Evolutionary conservation across 2,113 vertebrate species (phyloP).

Genomic region (Collichthys lucidus): DNA sequence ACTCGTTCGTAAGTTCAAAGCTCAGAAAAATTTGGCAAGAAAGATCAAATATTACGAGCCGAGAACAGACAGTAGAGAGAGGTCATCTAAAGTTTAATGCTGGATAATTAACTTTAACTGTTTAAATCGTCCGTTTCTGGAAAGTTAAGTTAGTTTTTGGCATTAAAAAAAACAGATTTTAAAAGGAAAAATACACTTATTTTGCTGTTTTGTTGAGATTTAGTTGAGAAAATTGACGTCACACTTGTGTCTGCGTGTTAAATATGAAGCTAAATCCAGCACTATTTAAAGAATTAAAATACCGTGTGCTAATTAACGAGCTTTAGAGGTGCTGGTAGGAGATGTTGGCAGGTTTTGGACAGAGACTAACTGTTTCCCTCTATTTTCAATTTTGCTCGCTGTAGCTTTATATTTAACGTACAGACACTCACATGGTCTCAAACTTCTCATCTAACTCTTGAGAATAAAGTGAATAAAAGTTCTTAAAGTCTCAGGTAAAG

Average conservation of each 20-base stretch:
- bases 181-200: background rate
- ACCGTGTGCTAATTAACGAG: too few relatives aligned
- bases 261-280: background rate
- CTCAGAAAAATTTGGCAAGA: conserved; percentile 7
- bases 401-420: too few relatives aligned
- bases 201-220: background rate
- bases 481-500: background rate
- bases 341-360: too few relatives aligned
- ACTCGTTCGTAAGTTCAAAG: conserved; percentile 23
- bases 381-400: too few relatives aligned
- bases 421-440: background rate
- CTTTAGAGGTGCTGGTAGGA: too few relatives aligned
- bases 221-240: background rate
- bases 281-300: too few relatives aligned
- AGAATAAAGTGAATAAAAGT: background rate
- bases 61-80: background rate
- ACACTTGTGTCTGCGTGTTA: background rate
- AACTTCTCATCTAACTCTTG: background rate
- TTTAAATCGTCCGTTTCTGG: background rate
- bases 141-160: too few relatives aligned
- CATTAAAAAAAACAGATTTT: background rate
- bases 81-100: background rate
- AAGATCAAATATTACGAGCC: background rate
- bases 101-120: background rate
- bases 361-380: too few relatives aligned